Percentiles rank a stretch among this genome's conserved stretches.
phyloP scores from a whole-genome alignment of 2,113 vertebrate species.

The Mustela lutreola region DNA sequence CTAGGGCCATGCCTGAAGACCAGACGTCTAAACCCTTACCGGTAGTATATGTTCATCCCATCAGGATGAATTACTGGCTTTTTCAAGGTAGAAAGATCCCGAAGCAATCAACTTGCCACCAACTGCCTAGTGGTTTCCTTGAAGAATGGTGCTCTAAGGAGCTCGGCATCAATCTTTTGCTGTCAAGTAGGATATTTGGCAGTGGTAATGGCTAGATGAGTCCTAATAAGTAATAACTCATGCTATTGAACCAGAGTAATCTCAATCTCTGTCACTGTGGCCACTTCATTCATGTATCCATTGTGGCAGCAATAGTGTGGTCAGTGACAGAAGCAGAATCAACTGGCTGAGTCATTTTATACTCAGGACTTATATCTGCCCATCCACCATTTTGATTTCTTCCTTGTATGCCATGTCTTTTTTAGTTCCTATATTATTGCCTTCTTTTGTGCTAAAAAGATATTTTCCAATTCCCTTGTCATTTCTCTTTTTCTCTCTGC shows the following conservation, averaged over 20 bases:
- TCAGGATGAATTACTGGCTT: background rate
- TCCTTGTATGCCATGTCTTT: background rate
- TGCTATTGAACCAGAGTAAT: background rate
- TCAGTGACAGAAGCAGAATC: background rate
- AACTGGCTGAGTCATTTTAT: slow-evolving; percentile 1
- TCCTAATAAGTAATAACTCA: background rate
- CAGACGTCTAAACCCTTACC: slow-evolving; percentile 13
- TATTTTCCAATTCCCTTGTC: background rate
- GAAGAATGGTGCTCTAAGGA: background rate
- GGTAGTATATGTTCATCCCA: background rate
- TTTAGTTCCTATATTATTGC: background rate
- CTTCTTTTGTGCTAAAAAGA: background rate
- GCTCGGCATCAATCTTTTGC: background rate
- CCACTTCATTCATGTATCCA: background rate
- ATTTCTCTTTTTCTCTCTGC: background rate
- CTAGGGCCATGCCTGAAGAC: background rate
- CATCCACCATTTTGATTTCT: slow-evolving; percentile 8
- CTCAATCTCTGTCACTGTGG: background rate
- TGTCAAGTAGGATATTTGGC: background rate
- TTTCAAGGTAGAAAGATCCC: background rate
- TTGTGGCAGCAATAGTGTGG: background rate
- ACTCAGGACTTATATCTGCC: background rate
- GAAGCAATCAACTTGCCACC: background rate
- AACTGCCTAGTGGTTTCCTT: background rate
- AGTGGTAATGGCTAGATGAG: background rate